These are phyloP conservation scores for Spodoptera littoralis DNA, from an alignment of 2,888 invertebrate genomes.

Conservation along the genomic window DNA sequence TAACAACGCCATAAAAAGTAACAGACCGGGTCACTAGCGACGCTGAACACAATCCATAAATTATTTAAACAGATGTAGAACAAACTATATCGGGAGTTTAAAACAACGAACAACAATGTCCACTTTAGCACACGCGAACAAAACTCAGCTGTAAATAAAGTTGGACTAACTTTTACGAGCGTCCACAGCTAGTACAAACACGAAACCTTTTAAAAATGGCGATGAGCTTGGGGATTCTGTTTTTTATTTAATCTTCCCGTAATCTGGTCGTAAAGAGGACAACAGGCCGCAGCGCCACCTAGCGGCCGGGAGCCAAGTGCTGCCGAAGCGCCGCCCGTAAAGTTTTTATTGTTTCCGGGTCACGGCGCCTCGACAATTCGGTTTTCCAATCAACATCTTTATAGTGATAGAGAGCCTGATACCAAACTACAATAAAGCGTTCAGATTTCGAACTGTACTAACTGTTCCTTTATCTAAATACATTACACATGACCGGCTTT, in stretches of 20 bases:
- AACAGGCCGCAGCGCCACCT: constrained; percentile 53
- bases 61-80: constrained; percentile 50
- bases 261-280: constrained; percentile 68
- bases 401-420: constrained; percentile 71
- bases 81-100: constrained; percentile 51
- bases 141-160: constrained; percentile 57
- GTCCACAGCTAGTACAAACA: constrained; percentile 51
- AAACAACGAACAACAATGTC: constrained; percentile 47
- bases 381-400: constrained; percentile 82
- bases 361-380: constrained; percentile 76
- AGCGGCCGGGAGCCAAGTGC: constrained; percentile 44
- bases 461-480: constrained; percentile 33
- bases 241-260: constrained; percentile 70
- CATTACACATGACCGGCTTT: constrained; percentile 28
- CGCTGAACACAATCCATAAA: constrained; percentile 47
- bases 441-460: constrained; percentile 43
- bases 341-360: constrained; percentile 84
- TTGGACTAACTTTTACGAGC: constrained; percentile 58
- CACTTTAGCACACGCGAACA: constrained; percentile 51
- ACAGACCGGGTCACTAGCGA: constrained; percentile 20
- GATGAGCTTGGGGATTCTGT: constrained; percentile 53
- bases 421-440: constrained; percentile 59
- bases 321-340: constrained; percentile 73
- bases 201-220: constrained; percentile 55
- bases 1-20: constrained; percentile 31